Evolutionary conservation across 1,140 invertebrate genomes (phyloP), one percentile per base, ranked within the genome.

Genomic region (Trichonephila clavipes): DNA sequence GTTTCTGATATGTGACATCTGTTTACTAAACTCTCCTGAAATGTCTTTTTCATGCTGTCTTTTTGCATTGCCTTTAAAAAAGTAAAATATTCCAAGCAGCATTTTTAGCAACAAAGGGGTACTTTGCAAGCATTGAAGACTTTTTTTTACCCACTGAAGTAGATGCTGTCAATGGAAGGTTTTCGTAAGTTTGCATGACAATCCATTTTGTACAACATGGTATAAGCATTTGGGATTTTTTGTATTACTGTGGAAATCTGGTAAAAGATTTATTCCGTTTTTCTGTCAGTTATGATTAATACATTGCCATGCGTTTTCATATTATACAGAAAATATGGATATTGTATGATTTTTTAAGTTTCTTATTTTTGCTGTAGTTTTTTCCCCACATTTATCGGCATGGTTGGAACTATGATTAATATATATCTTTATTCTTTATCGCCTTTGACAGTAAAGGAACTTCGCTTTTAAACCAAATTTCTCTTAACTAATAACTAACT

Each of bases 1-100:
- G 62, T 24, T 72, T 72, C 87, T 89, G 87, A 89, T 77, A 89
- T 69, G 87, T 40, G 87, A 89, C 87, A 89, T 89, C 87, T 89
- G 87, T 89, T 89, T 89, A 58, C 87, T 72, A 89, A 89, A 89
- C 40, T 89, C 62, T 28, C 72, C 34, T 14, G 21, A 58, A 72
- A 89, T 72, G 87, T 58, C 64, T 72, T 89, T 72, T 69, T 89
- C 40, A 69, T 62, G 62, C 62, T 64, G 18, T 34, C 61, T 5
- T 12, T 51, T 51, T 69, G 66, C 58, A 44, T 34, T 24, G 12
- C 14, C 62, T 24, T 44, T 18, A 69, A 72, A 51, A 51, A 89
- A 64, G 59, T 34, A 72, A 72, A 58, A 64, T 51, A 34, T 69
- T 14, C 16, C 44, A 58, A 89, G 72, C 40, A 89, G 19, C 62